These are phyloP conservation scores for Scrobipalpa atriplicella DNA, from an alignment of 2,888 invertebrate species.

Conservation along the genomic window DNA sequence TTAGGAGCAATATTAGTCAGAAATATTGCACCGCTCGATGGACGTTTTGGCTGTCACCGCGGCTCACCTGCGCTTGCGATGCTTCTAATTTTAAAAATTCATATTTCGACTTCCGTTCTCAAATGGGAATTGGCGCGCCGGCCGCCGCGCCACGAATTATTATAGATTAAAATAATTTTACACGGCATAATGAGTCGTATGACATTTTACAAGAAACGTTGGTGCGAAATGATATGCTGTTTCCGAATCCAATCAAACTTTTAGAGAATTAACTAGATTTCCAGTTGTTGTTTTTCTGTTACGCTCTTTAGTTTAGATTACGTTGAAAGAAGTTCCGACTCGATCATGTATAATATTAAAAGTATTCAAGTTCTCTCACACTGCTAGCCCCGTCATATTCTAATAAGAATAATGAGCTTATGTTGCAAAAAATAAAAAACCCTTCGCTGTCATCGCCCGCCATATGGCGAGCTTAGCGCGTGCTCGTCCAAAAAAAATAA, in stretches of 20 bases:
- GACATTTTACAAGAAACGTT: conserved; percentile 12
- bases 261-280: conserved; percentile 1
- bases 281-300: not conserved
- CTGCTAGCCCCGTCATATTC: conserved; percentile 27
- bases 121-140: conserved; percentile 74
- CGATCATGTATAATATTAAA: not conserved
- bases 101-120: conserved; percentile 79
- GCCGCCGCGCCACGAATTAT: conserved; percentile 39
- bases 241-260: conserved; percentile 11
- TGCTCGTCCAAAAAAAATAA: conserved; percentile 62
- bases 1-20: conserved; percentile 56
- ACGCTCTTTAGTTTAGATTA: not conserved
- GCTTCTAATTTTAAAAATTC: conserved; percentile 79
- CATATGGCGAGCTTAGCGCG: conserved; percentile 77
- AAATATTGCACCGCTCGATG: conserved; percentile 46
- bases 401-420: conserved; percentile 39
- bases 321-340: not conserved
- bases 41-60: conserved; percentile 60
- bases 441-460: conserved; percentile 54
- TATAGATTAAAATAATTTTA: conserved; percentile 23
- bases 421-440: conserved; percentile 35
- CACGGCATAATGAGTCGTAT: conserved; percentile 14
- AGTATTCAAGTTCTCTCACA: not conserved
- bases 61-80: conserved; percentile 70
- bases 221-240: conserved; percentile 1